Evolutionary conservation across 1,140 invertebrate species (phyloP), one percentile per base, ranked within the genome.

Genomic region (Scaptomyza hsui): DNA sequence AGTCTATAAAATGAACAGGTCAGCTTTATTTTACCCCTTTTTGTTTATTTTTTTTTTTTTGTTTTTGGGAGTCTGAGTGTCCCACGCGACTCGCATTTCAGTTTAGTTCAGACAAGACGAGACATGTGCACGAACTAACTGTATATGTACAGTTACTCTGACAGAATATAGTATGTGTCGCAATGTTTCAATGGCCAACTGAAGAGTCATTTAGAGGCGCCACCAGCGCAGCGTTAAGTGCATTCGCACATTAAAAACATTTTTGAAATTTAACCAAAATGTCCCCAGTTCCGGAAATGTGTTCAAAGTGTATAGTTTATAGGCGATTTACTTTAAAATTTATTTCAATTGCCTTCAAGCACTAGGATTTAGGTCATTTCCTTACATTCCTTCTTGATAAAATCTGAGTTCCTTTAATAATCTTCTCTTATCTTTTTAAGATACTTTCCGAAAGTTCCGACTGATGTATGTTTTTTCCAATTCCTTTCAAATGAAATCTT

Each of bases 1-100:
- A 47, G 42, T 35, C 32, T 44, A 48, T 19, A 48, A 56, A 81
- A 81, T 81, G 79, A 9, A 72, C 62, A 69, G 75, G 77, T 78
- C 79, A 83, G 81, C 49, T 70, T 57, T 51, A 57, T 32, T 32
- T 0, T 37, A n/a, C 6, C 3, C 6, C 6, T 24, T 24, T 24
- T 2, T 24, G 1, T 24, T 24, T 24, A 4, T 24, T 24, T 24
- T 24, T 24, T 24, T 24, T 24, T 24, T 24, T 24, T 24, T 24
- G 21, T 24, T 24, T 35, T 75, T 56, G 7, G 24, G 44, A 44
- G 49, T 13, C 29, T 35, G 5, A 7, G 21, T 26, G 45, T 81
- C 82, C 78, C 82, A 86, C 82, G 82, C 77, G 71, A 62, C 60
- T 86, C 64, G 41, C 65, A 53, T 85, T 80, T 80, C 80, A 64